Conservation (phyloP, 2,113 vertebrate species). For the Erythrolamprus reginae region DNA sequence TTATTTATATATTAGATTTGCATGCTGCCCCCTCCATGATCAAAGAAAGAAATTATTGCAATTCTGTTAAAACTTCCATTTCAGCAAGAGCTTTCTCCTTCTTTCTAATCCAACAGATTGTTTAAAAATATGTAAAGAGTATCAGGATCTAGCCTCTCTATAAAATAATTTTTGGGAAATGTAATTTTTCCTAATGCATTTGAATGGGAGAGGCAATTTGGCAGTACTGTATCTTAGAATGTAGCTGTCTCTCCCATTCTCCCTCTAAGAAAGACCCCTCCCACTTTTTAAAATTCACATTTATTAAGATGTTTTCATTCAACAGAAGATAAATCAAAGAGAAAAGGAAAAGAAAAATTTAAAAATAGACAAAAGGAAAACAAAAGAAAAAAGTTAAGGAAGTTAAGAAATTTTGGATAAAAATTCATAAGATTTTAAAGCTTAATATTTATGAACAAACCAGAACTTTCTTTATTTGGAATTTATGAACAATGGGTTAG, state of each 20-base stretch:
- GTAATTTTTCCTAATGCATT: neutral
- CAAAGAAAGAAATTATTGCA: neutral
- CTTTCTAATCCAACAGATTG: neutral
- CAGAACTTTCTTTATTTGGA: neutral
- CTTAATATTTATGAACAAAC: neutral
- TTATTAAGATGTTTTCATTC: neutral
- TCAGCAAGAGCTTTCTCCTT: neutral
- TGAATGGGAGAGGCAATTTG: neutral
- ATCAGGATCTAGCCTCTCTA: neutral
- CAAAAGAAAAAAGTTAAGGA: neutral
- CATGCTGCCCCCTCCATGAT: no score
- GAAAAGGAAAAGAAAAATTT: neutral
- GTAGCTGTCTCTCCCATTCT: neutral
- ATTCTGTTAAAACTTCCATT: neutral
- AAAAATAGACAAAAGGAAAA: neutral
- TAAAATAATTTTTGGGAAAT: neutral
- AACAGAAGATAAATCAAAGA: neutral
- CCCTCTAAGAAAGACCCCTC: neutral
- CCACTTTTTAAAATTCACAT: neutral
- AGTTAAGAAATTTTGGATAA: neutral
- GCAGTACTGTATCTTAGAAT: neutral
- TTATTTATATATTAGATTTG: no score
- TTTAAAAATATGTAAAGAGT: neutral
- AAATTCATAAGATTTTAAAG: neutral
- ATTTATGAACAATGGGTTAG: neutral